Conservation (phyloP, 2,797 vertebrate genomes). For the Anisognathus igniventris region DNA sequence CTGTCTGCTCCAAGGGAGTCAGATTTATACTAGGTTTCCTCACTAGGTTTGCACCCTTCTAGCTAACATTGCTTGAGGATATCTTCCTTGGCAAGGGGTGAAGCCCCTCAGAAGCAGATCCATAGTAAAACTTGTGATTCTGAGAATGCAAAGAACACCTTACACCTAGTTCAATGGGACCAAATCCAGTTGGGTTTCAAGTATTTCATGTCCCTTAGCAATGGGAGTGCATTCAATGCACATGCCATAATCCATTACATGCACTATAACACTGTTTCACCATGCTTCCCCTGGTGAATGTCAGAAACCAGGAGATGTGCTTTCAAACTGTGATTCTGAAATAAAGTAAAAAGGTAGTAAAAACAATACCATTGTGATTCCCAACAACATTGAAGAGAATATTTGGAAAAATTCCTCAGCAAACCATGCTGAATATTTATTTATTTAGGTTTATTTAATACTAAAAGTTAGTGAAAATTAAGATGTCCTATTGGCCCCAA, state of each 20-base stretch:
- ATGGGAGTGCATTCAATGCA: rapidly evolving
- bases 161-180: neutral
- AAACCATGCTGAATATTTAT: neutral
- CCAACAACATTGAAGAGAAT: neutral
- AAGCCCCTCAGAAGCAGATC: neutral
- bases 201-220: neutral
- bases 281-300: neutral
- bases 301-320: neutral
- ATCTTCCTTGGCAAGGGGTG: neutral
- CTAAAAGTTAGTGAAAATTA: neutral
- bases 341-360: neutral
- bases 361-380: neutral
- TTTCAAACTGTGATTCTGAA: neutral
- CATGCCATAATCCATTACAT: rapidly evolving
- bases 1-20: neutral
- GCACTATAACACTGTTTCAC: neutral
- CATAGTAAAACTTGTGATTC: neutral
- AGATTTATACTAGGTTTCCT: neutral
- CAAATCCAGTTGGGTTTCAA: rapidly evolving
- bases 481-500: neutral
- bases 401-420: neutral
- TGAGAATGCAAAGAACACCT: neutral
- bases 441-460: constrained; percentile 36
- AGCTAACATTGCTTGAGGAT: neutral
- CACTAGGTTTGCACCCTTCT: neutral